Evolutionary conservation across 37 sponge, comb jelly and placozoan genomes (phyloP).

Genomic region (Ephydatia muelleri): DNA sequence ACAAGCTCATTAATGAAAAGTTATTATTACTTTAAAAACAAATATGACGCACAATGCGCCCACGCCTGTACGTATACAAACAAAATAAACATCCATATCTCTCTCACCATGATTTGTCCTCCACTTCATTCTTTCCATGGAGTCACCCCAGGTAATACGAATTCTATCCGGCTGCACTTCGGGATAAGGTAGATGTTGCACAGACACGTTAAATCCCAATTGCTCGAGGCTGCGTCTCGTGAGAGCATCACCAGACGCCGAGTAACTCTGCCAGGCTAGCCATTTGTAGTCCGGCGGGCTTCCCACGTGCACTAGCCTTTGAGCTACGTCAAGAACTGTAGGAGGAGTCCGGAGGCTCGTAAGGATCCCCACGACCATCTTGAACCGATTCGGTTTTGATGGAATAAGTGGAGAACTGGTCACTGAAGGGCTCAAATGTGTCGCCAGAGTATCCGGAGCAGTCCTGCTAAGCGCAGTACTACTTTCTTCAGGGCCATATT

Average conservation of each 20-base stretch:
- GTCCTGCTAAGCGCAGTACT: not conserved
- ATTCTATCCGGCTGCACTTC: constrained; percentile 23
- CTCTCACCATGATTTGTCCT: constrained; percentile 39
- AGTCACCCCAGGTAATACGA: constrained; percentile 22
- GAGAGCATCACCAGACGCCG: not conserved
- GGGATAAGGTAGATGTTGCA: not conserved
- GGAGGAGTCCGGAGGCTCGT: not conserved
- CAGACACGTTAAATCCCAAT: not conserved
- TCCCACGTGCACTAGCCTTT: not conserved
- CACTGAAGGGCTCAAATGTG: not conserved
- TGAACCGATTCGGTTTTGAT: too few relatives aligned
- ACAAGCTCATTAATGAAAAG: too few relatives aligned
- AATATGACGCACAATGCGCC: too few relatives aligned
- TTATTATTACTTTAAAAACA: too few relatives aligned
- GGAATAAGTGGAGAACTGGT: too few relatives aligned
- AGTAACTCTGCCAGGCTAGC: not conserved
- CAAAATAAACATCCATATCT: not conserved
- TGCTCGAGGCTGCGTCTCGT: not conserved
- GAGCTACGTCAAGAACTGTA: not conserved
- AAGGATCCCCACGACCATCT: not conserved
- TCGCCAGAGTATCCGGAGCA: not conserved
- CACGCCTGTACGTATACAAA: too few relatives aligned
- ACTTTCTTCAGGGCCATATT: not conserved
- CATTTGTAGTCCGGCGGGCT: not conserved
- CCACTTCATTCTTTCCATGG: constrained; percentile 33